These are phyloP conservation scores for Drosophila pruinosa DNA, from an alignment of 1,140 invertebrate genomes.

Conservation along the genomic window DNA sequence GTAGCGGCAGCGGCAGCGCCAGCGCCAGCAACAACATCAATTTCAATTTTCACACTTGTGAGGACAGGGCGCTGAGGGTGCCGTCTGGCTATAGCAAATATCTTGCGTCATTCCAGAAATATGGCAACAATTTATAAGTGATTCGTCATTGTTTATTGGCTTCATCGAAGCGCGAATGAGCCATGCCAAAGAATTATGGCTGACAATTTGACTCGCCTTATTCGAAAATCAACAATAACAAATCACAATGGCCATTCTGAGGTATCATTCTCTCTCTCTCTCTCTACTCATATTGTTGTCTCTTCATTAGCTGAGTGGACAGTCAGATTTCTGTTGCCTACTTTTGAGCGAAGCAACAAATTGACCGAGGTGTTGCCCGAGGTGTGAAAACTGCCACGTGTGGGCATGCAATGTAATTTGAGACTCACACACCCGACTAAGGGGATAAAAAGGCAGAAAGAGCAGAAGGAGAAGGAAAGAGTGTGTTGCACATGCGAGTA, in stretches of 20 bases:
- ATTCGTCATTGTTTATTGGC: constrained; percentile 80
- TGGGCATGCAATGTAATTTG: neutral
- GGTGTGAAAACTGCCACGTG: constrained; percentile 8
- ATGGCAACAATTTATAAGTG: constrained; percentile 80
- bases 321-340: constrained; percentile 22
- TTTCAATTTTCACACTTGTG: constrained; percentile 67
- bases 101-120: constrained; percentile 53
- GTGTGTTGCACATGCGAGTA: no score
- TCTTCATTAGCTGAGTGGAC: constrained; percentile 36
- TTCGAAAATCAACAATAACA: constrained; percentile 30
- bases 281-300: neutral
- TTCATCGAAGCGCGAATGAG: constrained; percentile 67
- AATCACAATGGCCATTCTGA: constrained; percentile 20
- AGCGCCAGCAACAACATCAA: constrained; percentile 55
- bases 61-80: neutral
- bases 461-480: neutral
- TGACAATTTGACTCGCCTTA: constrained; percentile 48
- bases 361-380: neutral
- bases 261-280: neutral
- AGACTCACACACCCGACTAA: neutral
- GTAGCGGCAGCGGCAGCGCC: constrained; percentile 2
- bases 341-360: constrained; percentile 3
- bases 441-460: neutral
- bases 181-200: constrained; percentile 66
- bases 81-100: constrained; percentile 21